Evolutionary conservation across 2,113 vertebrate genomes (phyloP).

Genomic region (Ibidorhyncha struthersii): DNA sequence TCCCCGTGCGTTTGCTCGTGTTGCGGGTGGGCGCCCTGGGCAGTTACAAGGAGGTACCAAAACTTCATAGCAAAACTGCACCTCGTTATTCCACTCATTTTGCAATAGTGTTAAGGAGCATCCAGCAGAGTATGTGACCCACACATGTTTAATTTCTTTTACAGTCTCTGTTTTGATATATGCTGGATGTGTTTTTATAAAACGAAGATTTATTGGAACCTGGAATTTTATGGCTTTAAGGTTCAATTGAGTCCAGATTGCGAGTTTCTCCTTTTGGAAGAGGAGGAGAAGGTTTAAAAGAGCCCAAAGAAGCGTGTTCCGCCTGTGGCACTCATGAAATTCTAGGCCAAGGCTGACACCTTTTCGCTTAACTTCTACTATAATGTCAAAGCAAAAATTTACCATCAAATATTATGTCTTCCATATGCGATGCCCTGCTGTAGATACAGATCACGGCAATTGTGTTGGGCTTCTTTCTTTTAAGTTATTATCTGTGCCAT

Average conservation of each 20-base stretch:
- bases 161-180: constrained; percentile 41
- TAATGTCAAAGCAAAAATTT: constrained; percentile 54
- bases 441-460: background rate
- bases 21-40: background rate
- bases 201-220: constrained; percentile 48
- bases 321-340: constrained; percentile 6
- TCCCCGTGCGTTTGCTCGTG: fast-evolving
- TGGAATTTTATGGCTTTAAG: constrained; percentile 22
- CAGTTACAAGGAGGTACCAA: background rate
- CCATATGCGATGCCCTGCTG: constrained; percentile 12
- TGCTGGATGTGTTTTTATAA: constrained; percentile 25
- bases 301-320: background rate
- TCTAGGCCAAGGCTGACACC: constrained; percentile 41
- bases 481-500: background rate
- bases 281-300: constrained; percentile 18
- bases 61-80: background rate
- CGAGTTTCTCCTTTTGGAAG: constrained; percentile 18
- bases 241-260: constrained; percentile 56
- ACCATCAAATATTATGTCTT: constrained; percentile 14
- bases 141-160: constrained; percentile 55
- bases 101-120: background rate
- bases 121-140: constrained; percentile 22
- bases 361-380: constrained; percentile 22
- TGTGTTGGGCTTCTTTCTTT: background rate
- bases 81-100: background rate